Percentiles rank a stretch among this genome's conserved stretches.
Conservation (phyloP, 2,797 vertebrate genomes). For the Pteronotus mesoamericanus region DNA sequence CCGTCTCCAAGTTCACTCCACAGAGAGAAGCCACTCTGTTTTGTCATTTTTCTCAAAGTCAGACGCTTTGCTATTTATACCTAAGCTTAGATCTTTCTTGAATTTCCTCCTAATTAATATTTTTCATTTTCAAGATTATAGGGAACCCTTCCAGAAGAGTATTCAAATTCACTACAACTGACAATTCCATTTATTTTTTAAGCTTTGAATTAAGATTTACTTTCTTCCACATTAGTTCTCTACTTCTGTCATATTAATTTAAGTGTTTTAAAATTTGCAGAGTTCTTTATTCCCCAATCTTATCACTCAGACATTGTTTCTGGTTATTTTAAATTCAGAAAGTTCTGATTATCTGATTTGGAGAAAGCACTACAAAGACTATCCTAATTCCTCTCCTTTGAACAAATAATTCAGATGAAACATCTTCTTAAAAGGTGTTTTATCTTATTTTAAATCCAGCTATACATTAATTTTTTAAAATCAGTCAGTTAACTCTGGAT, state of each 20-base stretch:
- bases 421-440: neutral
- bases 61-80: neutral
- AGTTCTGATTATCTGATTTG: constrained; percentile 22
- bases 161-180: neutral
- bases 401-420: constrained; percentile 49
- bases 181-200: neutral
- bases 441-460: constrained; percentile 10
- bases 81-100: neutral
- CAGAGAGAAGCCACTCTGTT: neutral
- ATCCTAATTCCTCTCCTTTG: neutral
- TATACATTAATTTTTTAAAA: neutral
- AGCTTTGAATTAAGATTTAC: neutral
- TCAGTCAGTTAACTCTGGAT: neutral
- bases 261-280: neutral
- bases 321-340: constrained; percentile 43
- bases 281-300: neutral
- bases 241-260: neutral
- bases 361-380: constrained; percentile 17
- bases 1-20: fast-evolving
- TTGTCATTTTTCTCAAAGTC: neutral
- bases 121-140: constrained; percentile 14
- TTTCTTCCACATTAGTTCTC: neutral
- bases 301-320: neutral
- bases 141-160: neutral
- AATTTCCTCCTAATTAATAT: neutral